A percentile compares a stretch with the other conserved stretches of the same genome.
Evolutionary conservation across 2,888 invertebrate species (phyloP).

Genomic region (Leptopilina drosophilae): DNA sequence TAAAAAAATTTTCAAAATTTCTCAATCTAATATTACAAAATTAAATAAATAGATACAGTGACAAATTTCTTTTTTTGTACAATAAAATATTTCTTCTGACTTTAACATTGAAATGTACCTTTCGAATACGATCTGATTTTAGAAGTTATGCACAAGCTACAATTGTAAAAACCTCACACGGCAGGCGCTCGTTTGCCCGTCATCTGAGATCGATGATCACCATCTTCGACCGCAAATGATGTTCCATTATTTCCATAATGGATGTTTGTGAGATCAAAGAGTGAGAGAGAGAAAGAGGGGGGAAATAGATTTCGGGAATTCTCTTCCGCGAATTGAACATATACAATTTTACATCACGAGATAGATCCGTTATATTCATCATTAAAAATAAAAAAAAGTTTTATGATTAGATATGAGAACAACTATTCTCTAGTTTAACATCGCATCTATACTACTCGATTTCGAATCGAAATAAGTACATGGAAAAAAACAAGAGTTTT

Average conservation of each 20-base stretch:
- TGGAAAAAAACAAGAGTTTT: too few species aligned
- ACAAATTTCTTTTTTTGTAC: too few species aligned
- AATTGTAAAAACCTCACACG: slow-evolving; percentile 37
- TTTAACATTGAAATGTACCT: too few species aligned
- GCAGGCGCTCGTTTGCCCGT: slow-evolving; percentile 35
- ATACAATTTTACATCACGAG: slow-evolving; percentile 20
- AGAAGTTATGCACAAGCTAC: slow-evolving; percentile 17
- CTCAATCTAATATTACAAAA: too few species aligned
- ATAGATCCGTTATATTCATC: slow-evolving; percentile 33
- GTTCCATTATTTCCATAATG: slow-evolving; percentile 67
- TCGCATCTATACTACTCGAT: neutral
- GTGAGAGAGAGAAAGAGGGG: neutral
- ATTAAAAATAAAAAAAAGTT: neutral
- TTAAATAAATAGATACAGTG: too few species aligned
- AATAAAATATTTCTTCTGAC: too few species aligned
- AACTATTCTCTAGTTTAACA: slow-evolving; percentile 22
- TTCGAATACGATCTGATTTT: slow-evolving; percentile 18
- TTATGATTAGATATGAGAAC: slow-evolving; percentile 32
- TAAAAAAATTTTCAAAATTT: too few species aligned
- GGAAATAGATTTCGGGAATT: slow-evolving; percentile 60
- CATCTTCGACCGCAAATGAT: slow-evolving; percentile 68
- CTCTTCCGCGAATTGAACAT: slow-evolving; percentile 58
- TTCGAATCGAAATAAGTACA: too few species aligned
- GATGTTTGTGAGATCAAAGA: slow-evolving; percentile 50
- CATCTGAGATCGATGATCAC: slow-evolving; percentile 60